A percentile compares a stretch with the other conserved stretches of the same genome.
Evolutionary conservation across 2,113 vertebrate genomes (phyloP).

Genomic region (Cebus imitator): DNA sequence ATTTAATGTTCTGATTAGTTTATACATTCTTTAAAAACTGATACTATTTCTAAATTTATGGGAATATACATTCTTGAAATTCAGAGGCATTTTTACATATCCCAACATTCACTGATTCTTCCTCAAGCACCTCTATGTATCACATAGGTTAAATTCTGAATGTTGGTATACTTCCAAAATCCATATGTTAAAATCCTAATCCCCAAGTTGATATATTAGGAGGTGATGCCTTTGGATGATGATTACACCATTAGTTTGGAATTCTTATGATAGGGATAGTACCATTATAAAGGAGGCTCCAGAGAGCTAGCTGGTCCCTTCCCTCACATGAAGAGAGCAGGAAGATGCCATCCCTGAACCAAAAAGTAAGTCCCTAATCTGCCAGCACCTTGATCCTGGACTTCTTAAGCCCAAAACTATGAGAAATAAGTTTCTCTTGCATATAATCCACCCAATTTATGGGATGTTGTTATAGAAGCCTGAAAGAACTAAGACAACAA

Average conservation of each 20-base stretch:
- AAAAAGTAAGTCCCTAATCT: not conserved
- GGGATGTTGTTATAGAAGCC: not conserved
- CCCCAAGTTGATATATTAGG: not conserved
- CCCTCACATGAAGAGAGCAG: not conserved
- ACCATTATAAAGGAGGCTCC: not conserved
- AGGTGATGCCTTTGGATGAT: not conserved
- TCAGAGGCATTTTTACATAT: not conserved
- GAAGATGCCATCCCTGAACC: no score
- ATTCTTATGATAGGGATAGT: not conserved
- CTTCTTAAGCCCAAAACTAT: not conserved
- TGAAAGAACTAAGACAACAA: not conserved
- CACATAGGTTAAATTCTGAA: no score
- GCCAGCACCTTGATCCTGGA: not conserved
- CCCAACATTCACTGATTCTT: not conserved
- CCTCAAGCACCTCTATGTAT: not conserved
- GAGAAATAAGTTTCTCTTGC: not conserved
- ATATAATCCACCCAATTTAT: not conserved
- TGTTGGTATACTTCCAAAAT: not conserved
- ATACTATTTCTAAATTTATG: not conserved
- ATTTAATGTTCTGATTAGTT: not conserved
- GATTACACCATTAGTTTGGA: not conserved
- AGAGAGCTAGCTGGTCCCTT: not conserved
- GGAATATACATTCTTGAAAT: not conserved
- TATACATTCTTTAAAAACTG: not conserved
- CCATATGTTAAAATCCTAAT: not conserved